These are phyloP conservation scores for Cryptus armator DNA, from an alignment of 2,888 invertebrate genomes.

Conservation along the genomic window DNA sequence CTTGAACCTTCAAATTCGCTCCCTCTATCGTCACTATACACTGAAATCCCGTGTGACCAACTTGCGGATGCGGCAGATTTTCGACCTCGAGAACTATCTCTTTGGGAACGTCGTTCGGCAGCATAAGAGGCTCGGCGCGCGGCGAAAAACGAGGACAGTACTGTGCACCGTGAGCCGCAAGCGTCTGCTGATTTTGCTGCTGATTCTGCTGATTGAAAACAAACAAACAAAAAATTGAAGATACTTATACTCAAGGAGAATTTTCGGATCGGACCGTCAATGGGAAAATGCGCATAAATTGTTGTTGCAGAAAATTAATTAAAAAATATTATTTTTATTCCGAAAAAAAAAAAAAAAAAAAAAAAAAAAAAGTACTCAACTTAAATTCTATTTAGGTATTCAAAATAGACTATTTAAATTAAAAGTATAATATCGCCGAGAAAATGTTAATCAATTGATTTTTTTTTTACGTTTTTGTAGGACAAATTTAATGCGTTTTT, in stretches of 20 bases:
- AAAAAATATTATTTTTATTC: too few species aligned
- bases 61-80: slow-evolving; percentile 95
- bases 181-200: slow-evolving; percentile 87
- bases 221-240: slow-evolving; percentile 5
- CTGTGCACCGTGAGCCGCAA: slow-evolving; percentile 87
- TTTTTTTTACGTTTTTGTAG: too few species aligned
- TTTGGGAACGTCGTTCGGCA: slow-evolving; percentile 95
- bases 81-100: slow-evolving; percentile 96
- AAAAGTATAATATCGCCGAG: too few species aligned
- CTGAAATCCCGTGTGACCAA: slow-evolving; percentile 95
- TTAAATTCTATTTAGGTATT: too few species aligned
- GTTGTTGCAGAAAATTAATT: too few species aligned
- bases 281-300: too few species aligned
- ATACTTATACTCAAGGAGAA: background rate
- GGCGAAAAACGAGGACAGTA: slow-evolving; percentile 94
- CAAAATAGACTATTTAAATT: too few species aligned
- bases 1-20: slow-evolving; percentile 95
- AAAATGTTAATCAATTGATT: too few species aligned
- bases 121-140: slow-evolving; percentile 90
- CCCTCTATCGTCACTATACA: slow-evolving; percentile 96
- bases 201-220: background rate
- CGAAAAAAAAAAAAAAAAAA: too few species aligned
- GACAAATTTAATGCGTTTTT: too few species aligned
- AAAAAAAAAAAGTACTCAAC: too few species aligned
- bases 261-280: background rate